Percentiles rank a stretch among this genome's conserved stretches.
These are phyloP conservation scores for Dorcus parallelipipedus DNA, from an alignment of 2,888 invertebrate species.

Conservation along the genomic window DNA sequence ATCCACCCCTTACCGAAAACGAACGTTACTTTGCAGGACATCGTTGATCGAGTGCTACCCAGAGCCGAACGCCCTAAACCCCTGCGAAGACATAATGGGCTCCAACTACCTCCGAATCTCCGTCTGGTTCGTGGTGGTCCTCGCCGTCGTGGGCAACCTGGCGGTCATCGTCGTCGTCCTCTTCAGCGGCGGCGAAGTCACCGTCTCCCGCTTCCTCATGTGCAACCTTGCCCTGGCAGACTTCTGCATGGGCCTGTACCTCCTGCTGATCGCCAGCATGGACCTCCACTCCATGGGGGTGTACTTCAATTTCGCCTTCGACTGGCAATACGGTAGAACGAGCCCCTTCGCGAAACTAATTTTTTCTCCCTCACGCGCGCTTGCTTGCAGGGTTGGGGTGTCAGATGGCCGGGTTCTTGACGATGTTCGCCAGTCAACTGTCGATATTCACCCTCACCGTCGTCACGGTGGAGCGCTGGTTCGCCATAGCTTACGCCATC, in stretches of 20 bases:
- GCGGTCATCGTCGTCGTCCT: constrained; percentile 77
- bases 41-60: constrained; percentile 66
- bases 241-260: constrained; percentile 81
- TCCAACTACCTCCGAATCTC: constrained; percentile 72
- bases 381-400: constrained; percentile 65
- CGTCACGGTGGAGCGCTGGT: constrained; percentile 82
- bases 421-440: constrained; percentile 82
- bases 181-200: constrained; percentile 56
- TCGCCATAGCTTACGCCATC: constrained; percentile 79
- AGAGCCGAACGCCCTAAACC: constrained; percentile 76
- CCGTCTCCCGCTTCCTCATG: constrained; percentile 70
- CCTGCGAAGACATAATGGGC: constrained; percentile 89
- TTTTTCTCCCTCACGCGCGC: too few relatives aligned
- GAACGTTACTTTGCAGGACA: constrained; percentile 35
- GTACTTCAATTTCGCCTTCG: constrained; percentile 87
- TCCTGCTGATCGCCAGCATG: constrained; percentile 78
- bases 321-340: constrained; percentile 75
- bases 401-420: constrained; percentile 81
- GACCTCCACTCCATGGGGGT: constrained; percentile 80
- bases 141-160: constrained; percentile 80
- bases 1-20: too few relatives aligned
- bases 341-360: too few relatives aligned
- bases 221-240: constrained; percentile 86
- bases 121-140: constrained; percentile 82
- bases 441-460: constrained; percentile 85